These are phyloP conservation scores for Xerus rutilus DNA, from an alignment of 2,797 vertebrate species.

Conservation along the genomic window DNA sequence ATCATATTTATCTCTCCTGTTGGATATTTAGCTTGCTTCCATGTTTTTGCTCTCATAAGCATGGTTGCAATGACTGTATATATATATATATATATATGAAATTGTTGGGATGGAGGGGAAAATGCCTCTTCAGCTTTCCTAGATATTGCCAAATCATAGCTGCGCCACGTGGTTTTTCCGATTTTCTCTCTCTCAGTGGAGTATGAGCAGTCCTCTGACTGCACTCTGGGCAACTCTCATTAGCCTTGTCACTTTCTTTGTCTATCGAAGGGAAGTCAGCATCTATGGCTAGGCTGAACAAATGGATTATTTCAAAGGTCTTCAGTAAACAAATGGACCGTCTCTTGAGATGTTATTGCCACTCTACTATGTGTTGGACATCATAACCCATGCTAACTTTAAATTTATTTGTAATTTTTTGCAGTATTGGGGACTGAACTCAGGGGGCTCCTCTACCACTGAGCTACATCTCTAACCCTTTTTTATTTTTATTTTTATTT, in stretches of 20 bases:
- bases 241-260: slow-evolving; percentile 18
- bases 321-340: not conserved
- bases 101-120: not conserved
- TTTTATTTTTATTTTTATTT: too few species aligned
- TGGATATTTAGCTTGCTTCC: not conserved
- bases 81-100: not conserved
- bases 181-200: not conserved
- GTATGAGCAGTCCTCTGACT: not conserved
- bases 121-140: not conserved
- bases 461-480: too few species aligned
- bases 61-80: not conserved
- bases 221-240: not conserved
- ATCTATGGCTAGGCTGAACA: not conserved
- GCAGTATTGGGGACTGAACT: too few species aligned
- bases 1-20: not conserved
- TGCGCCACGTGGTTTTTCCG: not conserved
- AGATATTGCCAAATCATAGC: not conserved
- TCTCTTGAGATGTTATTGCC: not conserved
- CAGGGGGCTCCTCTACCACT: too few species aligned
- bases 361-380: not conserved
- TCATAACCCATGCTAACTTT: not conserved
- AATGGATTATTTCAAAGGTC: not conserved
- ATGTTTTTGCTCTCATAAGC: not conserved
- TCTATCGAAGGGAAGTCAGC: not conserved
- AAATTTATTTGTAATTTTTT: not conserved